Base-by-base conservation (phyloP, 2,113 vertebrate genomes). In the Rallus limicola region DNA sequence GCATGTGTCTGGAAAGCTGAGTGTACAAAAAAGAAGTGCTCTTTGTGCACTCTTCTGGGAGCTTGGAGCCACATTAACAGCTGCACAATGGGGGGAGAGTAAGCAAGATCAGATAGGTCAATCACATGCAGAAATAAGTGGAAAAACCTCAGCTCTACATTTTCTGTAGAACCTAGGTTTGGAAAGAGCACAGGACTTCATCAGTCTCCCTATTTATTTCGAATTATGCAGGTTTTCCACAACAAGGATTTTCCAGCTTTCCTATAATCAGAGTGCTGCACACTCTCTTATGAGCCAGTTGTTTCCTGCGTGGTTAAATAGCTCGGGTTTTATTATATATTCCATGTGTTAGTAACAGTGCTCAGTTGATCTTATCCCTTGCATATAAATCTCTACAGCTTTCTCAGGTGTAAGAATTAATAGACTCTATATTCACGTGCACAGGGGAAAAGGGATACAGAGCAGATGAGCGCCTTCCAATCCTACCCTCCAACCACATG, bases 61-160 rank as follows among this genome's bases (percentile, higher is more conserved):
- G 40, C 77, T 53, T 33, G 46, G 23, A 86, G 93, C 44, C 74
- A 79, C 58, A 62, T 58, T 46, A 92, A 74, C 96, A 97, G 88
- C 86, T 96, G 93, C 58, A 65, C 62, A 55, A 69, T 11, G 59
- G 0, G 10, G 55, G 17, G 19, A 91, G 44, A 65, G n/a, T 69
- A 81, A 79, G 80, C 53, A 95, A 91, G 62, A 87, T 84, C 86
- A 82, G 31, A 79, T 20, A 69, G 81, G 92, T 95, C 74, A 96
- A 52, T 79, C 31, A 94, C 80, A 96, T 87, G 77, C 81, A 91
- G 25, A 82, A 93, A 6, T 44, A 82, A 85, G 68, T 25, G 16
- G 34, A 56, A 90, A 46, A 89, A 65, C 18, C 52, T 71, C 77
- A 82, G 53, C 13, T 82, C 53, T 44, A 38, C 71, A 36, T 68